Evolutionary conservation across 1,140 invertebrate species (phyloP).

Genomic region (Macrobrachium nipponense): DNA sequence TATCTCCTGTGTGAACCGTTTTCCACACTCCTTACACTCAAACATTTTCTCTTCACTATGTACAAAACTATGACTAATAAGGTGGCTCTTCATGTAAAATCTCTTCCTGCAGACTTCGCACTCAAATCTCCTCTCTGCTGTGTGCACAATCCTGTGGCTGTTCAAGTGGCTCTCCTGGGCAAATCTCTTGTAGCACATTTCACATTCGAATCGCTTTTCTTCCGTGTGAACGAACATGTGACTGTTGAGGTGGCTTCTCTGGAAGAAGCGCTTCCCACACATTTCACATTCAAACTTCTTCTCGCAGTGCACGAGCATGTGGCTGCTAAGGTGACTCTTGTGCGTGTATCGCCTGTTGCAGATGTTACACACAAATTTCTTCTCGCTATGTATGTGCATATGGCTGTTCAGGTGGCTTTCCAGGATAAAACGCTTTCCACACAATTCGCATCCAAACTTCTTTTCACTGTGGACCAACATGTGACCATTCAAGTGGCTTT

Average conservation of each 20-base stretch:
- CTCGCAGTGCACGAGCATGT: conserved; percentile 85
- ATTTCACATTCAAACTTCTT: conserved; percentile 91
- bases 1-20: conserved; percentile 49
- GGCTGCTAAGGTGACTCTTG: conserved; percentile 91
- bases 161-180: conserved; percentile 42
- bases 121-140: conserved; percentile 84
- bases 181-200: conserved; percentile 40
- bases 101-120: conserved; percentile 90
- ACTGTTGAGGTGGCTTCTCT: conserved; percentile 91
- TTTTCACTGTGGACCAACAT: conserved; percentile 51
- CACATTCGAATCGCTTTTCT: conserved; percentile 48
- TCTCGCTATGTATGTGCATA: conserved; percentile 75
- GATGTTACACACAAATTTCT: conserved; percentile 81
- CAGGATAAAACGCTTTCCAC: conserved; percentile 87
- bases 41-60: conserved; percentile 47
- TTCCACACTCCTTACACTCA: conserved; percentile 47
- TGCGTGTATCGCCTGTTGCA: conserved; percentile 91
- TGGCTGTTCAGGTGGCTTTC: conserved; percentile 76
- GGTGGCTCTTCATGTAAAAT: conserved; percentile 43
- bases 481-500: conserved; percentile 59
- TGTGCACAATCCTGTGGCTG: conserved; percentile 71
- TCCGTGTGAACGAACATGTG: conserved; percentile 90
- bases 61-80: conserved; percentile 43
- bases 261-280: conserved; percentile 89
- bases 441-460: conserved; percentile 75